Evolutionary conservation across 2,113 vertebrate species (phyloP).

Genomic region (Craseonycteris thonglongyai): DNA sequence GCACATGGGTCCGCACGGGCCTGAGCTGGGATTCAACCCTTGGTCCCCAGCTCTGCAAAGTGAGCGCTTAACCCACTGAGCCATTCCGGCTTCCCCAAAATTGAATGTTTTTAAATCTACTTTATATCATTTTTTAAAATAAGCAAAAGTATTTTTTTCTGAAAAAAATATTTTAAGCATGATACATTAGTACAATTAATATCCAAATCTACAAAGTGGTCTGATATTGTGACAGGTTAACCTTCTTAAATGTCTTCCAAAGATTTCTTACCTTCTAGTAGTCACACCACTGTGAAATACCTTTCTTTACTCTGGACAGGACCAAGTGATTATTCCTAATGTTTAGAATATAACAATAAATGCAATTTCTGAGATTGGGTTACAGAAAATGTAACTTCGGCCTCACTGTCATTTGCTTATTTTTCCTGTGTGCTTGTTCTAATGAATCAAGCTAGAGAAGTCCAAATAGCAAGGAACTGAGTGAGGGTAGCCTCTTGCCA

Average conservation of each 20-base stretch:
- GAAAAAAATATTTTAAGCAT: not conserved
- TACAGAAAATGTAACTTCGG: not conserved
- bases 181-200: not conserved
- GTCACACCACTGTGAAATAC: not conserved
- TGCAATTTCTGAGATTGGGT: not conserved
- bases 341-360: not conserved
- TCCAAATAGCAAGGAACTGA: not conserved
- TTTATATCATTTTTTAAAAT: not conserved
- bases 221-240: not conserved
- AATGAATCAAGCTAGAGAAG: not conserved
- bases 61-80: too few relatives aligned
- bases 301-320: not conserved
- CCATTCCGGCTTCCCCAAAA: too few relatives aligned
- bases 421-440: not conserved
- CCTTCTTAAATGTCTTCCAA: not conserved
- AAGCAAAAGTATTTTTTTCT: not conserved
- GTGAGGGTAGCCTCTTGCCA: not conserved
- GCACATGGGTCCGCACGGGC: too few relatives aligned
- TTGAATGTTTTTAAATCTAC: too few relatives aligned
- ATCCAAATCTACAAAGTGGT: not conserved
- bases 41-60: too few relatives aligned
- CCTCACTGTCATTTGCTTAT: not conserved
- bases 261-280: not conserved
- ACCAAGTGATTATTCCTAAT: not conserved
- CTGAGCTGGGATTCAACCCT: too few relatives aligned